Evolutionary conservation across 2,113 vertebrate species (phyloP), one percentile per base, ranked within the genome.

Genomic region (Sapayoa aenigma): DNA sequence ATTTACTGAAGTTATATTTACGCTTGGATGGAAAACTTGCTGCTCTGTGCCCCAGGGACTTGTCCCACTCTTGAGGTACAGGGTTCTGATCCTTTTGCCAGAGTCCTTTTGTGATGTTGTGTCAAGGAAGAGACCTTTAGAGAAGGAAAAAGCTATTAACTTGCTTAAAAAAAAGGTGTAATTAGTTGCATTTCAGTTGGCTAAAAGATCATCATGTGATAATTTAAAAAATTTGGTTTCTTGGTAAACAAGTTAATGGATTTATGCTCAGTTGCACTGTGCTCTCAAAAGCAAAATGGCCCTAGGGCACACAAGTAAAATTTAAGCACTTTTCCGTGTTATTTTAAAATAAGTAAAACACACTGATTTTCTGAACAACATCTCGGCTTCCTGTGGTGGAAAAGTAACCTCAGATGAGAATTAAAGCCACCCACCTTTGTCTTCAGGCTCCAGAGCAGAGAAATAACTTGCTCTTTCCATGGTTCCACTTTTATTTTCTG

Each of bases 221-320:
- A 69, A 84, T 76, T 80, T 63, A 0, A 88, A 90, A 92, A 88
- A 46, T 31, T 59, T 62, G 25, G 30, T 83, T 84, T 93, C 74
- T 76, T 95, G 75, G 56, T 95, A 97, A 96, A 91, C 72, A 94
- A 93, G 63, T 87, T 89, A 84, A 85, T 92, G 87, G 71, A 62
- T 90, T 89, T 91, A 76, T 80, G 79, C 87, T 91, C 81, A 67
- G 58, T 75, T 81, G 78, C 84, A 44, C 39, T 53, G 52, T 1
- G 0, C 71, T 87, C 87, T 86, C 72, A 73, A 76, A 94, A 95
- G 23, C 78, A 94, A 82, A 86, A 86, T 94, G 94, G 84, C 94
- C 50, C 46, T 46, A 17, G 69, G 93, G 75, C 79, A 55, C 35
- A 9, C 72, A 63, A 86, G 41, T 87, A 93, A 94, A 87, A 83